These are phyloP conservation scores for Drosophila oshimai DNA, from an alignment of 1,140 invertebrate species.

Conservation along the genomic window DNA sequence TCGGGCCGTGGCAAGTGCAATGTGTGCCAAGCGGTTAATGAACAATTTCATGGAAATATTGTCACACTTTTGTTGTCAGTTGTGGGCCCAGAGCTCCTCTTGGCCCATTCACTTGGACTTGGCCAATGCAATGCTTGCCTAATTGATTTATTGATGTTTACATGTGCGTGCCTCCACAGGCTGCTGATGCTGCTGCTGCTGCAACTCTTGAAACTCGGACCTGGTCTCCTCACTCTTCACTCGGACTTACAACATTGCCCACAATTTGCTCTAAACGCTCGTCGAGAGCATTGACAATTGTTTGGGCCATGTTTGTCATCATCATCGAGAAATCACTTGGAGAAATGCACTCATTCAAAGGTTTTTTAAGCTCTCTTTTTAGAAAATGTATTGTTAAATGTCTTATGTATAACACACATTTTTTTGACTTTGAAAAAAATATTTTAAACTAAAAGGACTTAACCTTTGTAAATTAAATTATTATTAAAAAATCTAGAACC, in stretches of 20 bases:
- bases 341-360: not conserved
- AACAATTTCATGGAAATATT: constrained; percentile 81
- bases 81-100: not conserved
- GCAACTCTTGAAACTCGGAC: constrained; percentile 11
- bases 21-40: constrained; percentile 80
- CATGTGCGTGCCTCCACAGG: constrained; percentile 69
- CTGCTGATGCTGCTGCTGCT: constrained; percentile 9
- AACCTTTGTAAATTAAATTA: no score
- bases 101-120: constrained; percentile 64
- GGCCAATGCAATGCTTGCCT: constrained; percentile 79
- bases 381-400: no score
- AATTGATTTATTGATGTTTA: constrained; percentile 81
- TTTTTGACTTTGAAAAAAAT: no score
- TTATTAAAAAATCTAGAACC: no score
- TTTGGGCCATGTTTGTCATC: constrained; percentile 77
- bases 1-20: constrained; percentile 52
- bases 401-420: no score
- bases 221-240: no score
- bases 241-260: constrained; percentile 71
- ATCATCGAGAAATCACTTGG: not conserved
- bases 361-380: not conserved
- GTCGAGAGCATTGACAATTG: constrained; percentile 77
- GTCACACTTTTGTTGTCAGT: constrained; percentile 71
- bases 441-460: no score
- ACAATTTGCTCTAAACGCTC: constrained; percentile 79